Evolutionary conservation across 53 echinoderm and acorn worm species (phyloP).

Genomic region (Antedon mediterranea): DNA sequence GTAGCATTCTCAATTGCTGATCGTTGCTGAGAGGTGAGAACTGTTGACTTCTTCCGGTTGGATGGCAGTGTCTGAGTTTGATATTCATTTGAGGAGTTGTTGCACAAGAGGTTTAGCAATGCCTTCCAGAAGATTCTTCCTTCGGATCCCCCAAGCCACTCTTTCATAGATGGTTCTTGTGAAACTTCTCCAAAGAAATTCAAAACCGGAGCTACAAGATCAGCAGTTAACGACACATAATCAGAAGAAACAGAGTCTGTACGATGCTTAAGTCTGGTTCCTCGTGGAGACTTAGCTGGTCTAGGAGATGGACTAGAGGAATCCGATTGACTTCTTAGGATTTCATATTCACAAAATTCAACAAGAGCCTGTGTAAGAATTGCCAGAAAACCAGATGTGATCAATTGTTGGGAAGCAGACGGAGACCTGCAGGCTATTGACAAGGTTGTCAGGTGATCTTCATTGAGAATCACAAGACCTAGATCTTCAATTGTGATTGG

Average conservation of each 20-base stretch:
- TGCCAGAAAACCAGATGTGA: constrained; percentile 64
- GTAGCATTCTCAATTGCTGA: constrained; percentile 69
- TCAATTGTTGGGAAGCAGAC: constrained; percentile 45
- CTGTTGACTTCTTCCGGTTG: constrained; percentile 24
- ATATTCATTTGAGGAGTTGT: constrained; percentile 25
- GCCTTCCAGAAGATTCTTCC: constrained; percentile 90
- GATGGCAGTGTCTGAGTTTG: constrained; percentile 20
- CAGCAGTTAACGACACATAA: constrained; percentile 59
- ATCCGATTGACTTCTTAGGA: constrained; percentile 40
- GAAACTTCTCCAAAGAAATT: constrained; percentile 78
- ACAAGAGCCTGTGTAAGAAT: constrained; percentile 66
- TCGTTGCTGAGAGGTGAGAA: constrained; percentile 63
- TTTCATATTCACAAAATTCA: constrained; percentile 78
- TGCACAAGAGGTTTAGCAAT: constrained; percentile 76
- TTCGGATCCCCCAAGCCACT: constrained; percentile 80
- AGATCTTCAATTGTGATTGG: constrained; percentile 43
- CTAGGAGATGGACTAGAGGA: constrained; percentile 44
- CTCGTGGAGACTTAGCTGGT: constrained; percentile 43
- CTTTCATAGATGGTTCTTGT: constrained; percentile 60
- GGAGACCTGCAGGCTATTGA: constrained; percentile 75
- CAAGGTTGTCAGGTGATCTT: constrained; percentile 66
- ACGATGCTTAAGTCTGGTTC: constrained; percentile 7
- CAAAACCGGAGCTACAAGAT: constrained; percentile 81
- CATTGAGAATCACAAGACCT: constrained; percentile 76
- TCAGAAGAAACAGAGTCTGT: constrained; percentile 36